Conservation (phyloP, 2,888 invertebrate species). For the Parnassius glacialis region DNA sequence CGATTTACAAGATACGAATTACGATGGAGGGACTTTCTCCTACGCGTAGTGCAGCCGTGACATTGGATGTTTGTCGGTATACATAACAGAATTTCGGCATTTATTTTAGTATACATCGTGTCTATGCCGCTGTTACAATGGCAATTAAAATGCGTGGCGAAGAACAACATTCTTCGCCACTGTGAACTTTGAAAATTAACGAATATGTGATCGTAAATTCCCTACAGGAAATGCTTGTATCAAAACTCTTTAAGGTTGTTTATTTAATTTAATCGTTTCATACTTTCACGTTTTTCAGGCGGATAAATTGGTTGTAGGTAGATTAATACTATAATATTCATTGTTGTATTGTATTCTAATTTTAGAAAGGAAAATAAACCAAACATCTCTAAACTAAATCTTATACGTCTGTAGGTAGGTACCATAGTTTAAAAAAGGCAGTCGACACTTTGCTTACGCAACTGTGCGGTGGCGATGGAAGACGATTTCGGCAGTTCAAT, state of each 20-base stretch:
- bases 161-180: not conserved
- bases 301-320: too few relatives aligned
- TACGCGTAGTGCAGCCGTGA: slow-evolving; percentile 42
- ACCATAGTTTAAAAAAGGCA: not conserved
- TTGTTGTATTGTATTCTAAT: too few relatives aligned
- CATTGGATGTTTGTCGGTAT: slow-evolving; percentile 45
- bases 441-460: not conserved
- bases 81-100: slow-evolving; percentile 20
- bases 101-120: slow-evolving; percentile 13
- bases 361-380: too few relatives aligned
- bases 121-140: not conserved
- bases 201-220: slow-evolving; percentile 8
- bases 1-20: slow-evolving; percentile 33
- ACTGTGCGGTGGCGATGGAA: not conserved
- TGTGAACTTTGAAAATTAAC: slow-evolving; percentile 13
- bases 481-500: not conserved
- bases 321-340: too few relatives aligned
- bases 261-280: too few relatives aligned
- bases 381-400: not conserved
- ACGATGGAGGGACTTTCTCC: slow-evolving; percentile 47
- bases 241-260: too few relatives aligned
- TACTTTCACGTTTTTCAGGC: too few relatives aligned
- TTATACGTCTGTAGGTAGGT: too few relatives aligned
- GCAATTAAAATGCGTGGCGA: slow-evolving; percentile 7
- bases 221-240: too few relatives aligned